Percentiles rank a stretch among this genome's conserved stretches.
phyloP scores from a whole-genome alignment of 2,797 vertebrate species.

The Loriculus beryllinus region DNA sequence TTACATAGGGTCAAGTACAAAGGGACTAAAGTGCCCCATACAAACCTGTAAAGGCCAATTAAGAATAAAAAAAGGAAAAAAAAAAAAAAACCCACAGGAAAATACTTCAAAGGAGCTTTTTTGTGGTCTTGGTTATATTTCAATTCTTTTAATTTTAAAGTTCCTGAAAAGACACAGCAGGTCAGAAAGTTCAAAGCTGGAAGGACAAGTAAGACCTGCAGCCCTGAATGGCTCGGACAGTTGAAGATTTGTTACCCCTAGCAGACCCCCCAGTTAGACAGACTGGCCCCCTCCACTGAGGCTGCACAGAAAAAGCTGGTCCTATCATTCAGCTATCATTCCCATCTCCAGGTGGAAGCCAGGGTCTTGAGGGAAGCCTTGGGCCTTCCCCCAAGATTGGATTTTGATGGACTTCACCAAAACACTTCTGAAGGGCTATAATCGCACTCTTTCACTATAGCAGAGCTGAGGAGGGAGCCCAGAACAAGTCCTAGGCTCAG shows the following conservation, averaged over 20 bases:
- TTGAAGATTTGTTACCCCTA: not conserved
- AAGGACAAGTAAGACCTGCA: not conserved
- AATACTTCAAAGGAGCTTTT: slow-evolving; percentile 22
- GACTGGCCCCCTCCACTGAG: not conserved
- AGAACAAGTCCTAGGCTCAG: not conserved
- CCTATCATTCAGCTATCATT: not conserved
- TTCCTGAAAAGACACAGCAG: slow-evolving; percentile 1
- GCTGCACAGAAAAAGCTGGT: not conserved
- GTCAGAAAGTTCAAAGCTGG: slow-evolving; percentile 21
- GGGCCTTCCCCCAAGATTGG: not conserved
- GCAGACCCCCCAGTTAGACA: not conserved
- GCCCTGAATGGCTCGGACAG: not conserved
- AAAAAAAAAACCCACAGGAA: not conserved
- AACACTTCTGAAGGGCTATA: not conserved
- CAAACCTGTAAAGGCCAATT: slow-evolving; percentile 25
- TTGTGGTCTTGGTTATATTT: not conserved
- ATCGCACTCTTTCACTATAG: not conserved
- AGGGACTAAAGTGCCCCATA: not conserved
- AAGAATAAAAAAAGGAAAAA: not conserved
- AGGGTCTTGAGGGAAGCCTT: not conserved
- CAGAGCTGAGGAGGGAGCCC: not conserved
- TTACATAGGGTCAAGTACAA: slow-evolving; percentile 57
- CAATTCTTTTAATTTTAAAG: slow-evolving; percentile 3
- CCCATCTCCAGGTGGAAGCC: not conserved
- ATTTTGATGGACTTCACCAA: not conserved